These are phyloP conservation scores for Paelopatides confundens DNA, from an alignment of 53 echinoderm and acorn worm genomes.

Conservation along the genomic window DNA sequence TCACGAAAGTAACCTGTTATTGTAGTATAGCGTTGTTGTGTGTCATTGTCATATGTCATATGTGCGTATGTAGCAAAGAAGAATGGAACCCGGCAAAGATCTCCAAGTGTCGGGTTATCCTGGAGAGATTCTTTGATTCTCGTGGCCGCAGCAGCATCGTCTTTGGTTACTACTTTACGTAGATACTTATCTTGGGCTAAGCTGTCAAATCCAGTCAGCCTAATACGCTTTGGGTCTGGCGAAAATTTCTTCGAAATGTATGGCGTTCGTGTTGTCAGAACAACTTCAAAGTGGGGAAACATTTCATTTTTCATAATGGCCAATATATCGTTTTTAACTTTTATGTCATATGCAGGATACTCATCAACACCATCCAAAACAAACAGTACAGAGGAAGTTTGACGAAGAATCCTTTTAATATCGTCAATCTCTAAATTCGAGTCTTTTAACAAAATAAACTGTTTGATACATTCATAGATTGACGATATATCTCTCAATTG, in stretches of 20 bases:
- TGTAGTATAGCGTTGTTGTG: background rate
- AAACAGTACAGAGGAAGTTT: background rate
- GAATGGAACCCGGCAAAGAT: background rate
- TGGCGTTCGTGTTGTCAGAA: background rate
- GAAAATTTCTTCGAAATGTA: background rate
- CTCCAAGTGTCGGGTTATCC: background rate
- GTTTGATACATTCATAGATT: background rate
- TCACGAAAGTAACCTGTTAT: background rate
- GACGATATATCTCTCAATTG: background rate
- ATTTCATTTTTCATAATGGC: background rate
- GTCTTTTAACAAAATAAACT: background rate
- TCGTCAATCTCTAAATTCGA: background rate
- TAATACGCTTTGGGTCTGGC: background rate
- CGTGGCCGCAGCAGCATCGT: background rate
- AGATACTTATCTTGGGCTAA: background rate
- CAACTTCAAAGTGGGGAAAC: background rate
- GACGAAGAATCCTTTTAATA: background rate
- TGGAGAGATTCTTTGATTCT: background rate
- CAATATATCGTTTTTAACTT: background rate
- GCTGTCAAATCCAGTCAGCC: background rate
- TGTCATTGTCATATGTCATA: background rate
- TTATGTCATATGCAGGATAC: background rate
- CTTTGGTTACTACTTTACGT: background rate
- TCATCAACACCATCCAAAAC: background rate
- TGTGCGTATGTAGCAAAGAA: background rate